Conservation (phyloP, 92 coral and sea anemone genomes). For the Bergia puertoricense region DNA sequence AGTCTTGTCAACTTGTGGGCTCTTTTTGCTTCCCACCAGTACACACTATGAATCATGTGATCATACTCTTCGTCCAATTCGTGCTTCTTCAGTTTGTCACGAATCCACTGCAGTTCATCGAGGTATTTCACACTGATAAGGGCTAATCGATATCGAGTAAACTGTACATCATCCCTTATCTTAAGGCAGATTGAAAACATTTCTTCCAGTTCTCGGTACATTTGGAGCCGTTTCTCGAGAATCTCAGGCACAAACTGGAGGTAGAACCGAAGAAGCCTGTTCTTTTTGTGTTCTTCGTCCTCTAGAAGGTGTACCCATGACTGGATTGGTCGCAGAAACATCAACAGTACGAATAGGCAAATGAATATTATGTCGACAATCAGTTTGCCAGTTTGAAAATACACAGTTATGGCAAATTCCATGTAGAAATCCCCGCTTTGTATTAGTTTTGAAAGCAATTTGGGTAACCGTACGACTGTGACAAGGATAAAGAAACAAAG, state of each 20-base stretch:
- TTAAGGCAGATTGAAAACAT: slow-evolving; percentile 85
- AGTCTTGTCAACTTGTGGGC: slow-evolving; percentile 79
- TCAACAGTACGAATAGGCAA: slow-evolving; percentile 74
- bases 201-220: slow-evolving; percentile 90
- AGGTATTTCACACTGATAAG: slow-evolving; percentile 67
- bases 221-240: slow-evolving; percentile 65
- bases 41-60: slow-evolving; percentile 72
- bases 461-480: slow-evolving; percentile 83
- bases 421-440: slow-evolving; percentile 87
- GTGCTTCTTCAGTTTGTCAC: slow-evolving; percentile 69
- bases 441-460: slow-evolving; percentile 78
- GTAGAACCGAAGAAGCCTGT: slow-evolving; percentile 77
- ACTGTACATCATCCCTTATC: slow-evolving; percentile 35
- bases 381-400: slow-evolving; percentile 64
- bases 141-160: slow-evolving; percentile 58
- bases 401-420: slow-evolving; percentile 91
- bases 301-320: slow-evolving; percentile 96
- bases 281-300: slow-evolving; percentile 88
- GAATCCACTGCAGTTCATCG: slow-evolving; percentile 80
- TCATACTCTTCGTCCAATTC: slow-evolving; percentile 77
- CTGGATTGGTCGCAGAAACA: slow-evolving; percentile 90
- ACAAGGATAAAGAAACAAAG: slow-evolving; percentile 69
- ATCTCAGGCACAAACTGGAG: slow-evolving; percentile 90
- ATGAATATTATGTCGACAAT: slow-evolving; percentile 82
- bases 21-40: slow-evolving; percentile 90